Evolutionary conservation across 2,888 invertebrate species (phyloP).

Genomic region (Trissonchulus latispiculum): DNA sequence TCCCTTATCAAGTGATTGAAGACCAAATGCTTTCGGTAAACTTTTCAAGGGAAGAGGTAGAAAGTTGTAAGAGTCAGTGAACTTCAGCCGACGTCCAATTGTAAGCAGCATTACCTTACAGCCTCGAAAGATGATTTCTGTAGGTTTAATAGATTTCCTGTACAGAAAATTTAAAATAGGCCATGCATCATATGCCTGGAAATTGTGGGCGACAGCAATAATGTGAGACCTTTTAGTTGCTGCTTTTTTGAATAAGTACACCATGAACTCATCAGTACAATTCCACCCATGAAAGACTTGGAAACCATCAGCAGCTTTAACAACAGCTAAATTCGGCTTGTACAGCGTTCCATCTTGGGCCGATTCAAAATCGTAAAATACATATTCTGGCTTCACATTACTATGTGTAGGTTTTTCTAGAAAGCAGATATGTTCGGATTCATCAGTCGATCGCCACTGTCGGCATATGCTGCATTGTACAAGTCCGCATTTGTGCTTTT

Average conservation of each 20-base stretch:
- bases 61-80: conserved; percentile 21
- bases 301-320: background rate
- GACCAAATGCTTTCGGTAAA: conserved; percentile 17
- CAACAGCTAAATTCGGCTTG: background rate
- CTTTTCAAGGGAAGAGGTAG: conserved; percentile 17
- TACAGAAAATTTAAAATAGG: conserved; percentile 19
- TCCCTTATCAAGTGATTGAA: conserved; percentile 2
- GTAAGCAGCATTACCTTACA: conserved; percentile 18
- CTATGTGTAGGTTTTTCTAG: background rate
- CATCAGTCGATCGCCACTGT: background rate
- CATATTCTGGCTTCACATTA: background rate
- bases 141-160: background rate
- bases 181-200: conserved; percentile 20
- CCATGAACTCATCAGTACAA: background rate
- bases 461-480: background rate
- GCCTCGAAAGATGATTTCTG: conserved; percentile 7
- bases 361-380: background rate
- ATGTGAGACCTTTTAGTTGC: background rate
- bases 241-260: background rate
- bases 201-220: conserved; percentile 23
- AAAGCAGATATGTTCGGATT: background rate
- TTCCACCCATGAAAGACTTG: background rate
- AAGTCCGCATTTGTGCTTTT: background rate
- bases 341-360: background rate
- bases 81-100: background rate